phyloP scores from a whole-genome alignment of 2,113 vertebrate genomes.

The Otis tarda region DNA sequence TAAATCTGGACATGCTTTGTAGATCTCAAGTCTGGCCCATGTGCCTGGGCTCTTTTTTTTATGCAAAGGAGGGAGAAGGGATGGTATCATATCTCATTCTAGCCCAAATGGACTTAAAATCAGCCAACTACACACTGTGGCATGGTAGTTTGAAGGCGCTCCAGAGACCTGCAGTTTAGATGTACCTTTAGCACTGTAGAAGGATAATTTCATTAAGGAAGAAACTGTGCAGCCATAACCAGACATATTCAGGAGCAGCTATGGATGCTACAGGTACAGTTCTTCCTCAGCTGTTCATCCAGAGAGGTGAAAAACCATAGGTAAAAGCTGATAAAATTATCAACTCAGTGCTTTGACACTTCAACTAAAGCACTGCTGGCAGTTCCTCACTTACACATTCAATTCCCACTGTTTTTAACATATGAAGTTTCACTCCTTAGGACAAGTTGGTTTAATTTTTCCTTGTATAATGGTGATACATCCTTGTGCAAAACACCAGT shows the following conservation, averaged over 20 bases:
- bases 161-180: not conserved
- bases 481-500: not conserved
- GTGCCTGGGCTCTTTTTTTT: not conserved
- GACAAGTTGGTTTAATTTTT: not conserved
- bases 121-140: not conserved
- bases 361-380: not conserved
- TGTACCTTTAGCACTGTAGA: fast-evolving
- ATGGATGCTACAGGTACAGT: not conserved
- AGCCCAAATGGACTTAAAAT: not conserved
- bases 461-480: not conserved
- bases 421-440: not conserved
- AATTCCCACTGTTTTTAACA: not conserved
- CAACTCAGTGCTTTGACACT: not conserved
- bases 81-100: not conserved
- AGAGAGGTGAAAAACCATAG: not conserved
- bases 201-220: not conserved
- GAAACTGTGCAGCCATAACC: not conserved
- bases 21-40: not conserved
- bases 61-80: not conserved
- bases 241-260: not conserved
- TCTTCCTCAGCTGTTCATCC: not conserved
- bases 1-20: not conserved
- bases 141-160: not conserved
- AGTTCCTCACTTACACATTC: not conserved
- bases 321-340: not conserved